Conservation (phyloP, 2,797 vertebrate species). For the Pipistrellus kuhlii region DNA sequence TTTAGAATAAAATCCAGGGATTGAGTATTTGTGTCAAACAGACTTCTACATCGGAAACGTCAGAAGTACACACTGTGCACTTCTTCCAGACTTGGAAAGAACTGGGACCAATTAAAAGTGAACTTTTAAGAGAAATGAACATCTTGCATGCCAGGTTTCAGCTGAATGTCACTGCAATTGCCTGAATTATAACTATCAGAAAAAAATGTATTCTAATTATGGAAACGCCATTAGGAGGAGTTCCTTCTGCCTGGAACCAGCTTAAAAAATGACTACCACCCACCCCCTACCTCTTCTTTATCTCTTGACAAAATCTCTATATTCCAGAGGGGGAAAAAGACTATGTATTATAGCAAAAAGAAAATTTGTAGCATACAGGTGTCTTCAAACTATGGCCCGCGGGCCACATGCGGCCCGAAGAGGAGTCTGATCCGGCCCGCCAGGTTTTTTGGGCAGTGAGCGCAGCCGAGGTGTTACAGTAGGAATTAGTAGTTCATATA, state of each 20-base stretch:
- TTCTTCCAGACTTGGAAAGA: conserved; percentile 72
- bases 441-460: no score
- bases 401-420: no score
- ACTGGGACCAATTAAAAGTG: conserved; percentile 80
- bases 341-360: background rate
- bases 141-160: conserved; percentile 83
- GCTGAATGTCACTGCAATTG: conserved; percentile 80
- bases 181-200: conserved; percentile 82
- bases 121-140: conserved; percentile 83
- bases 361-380: conserved; percentile 2
- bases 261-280: conserved; percentile 72
- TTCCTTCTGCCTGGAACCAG: conserved; percentile 74
- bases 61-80: conserved; percentile 57
- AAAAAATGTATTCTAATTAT: conserved; percentile 81
- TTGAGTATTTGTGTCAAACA: conserved; percentile 46
- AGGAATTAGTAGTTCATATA: no score
- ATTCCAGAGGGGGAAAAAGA: conserved; percentile 12
- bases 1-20: conserved; percentile 59
- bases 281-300: conserved; percentile 57
- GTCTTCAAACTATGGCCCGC: no score
- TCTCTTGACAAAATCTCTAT: conserved; percentile 29
- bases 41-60: conserved; percentile 37
- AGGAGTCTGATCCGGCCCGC: no score
- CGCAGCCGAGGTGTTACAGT: no score
- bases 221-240: conserved; percentile 80